A percentile compares a stretch with the other conserved stretches of the same genome.
Evolutionary conservation across 2,113 vertebrate genomes (phyloP).

Genomic region (Lasiurus borealis): DNA sequence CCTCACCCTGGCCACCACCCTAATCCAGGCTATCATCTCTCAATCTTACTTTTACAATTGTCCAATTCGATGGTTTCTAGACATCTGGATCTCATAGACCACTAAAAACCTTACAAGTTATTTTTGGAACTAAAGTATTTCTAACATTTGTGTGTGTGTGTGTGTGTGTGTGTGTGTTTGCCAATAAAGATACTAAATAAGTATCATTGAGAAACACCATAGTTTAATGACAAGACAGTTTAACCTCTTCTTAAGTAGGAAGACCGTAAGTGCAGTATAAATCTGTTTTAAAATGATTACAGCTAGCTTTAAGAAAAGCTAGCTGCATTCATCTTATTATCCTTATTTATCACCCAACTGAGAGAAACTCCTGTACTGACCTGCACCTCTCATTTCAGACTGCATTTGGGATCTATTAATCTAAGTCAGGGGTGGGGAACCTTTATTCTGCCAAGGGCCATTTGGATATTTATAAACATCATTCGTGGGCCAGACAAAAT

Average conservation of each 20-base stretch:
- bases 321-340: not conserved
- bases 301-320: conserved; percentile 16
- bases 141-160: not conserved
- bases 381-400: not conserved
- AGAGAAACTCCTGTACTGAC: not conserved
- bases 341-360: not conserved
- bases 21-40: not conserved
- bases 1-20: rapidly evolving
- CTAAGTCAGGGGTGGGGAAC: too few species aligned
- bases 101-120: conserved; percentile 64
- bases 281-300: not conserved
- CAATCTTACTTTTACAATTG: not conserved
- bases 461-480: too few species aligned
- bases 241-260: conserved; percentile 42
- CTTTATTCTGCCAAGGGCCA: too few species aligned
- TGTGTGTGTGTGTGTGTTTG: not conserved
- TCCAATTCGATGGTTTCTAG: conserved; percentile 6
- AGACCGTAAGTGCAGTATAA: not conserved
- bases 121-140: conserved; percentile 67
- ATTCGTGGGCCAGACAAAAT: too few species aligned
- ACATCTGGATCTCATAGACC: conserved; percentile 61
- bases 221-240: conserved; percentile 10
- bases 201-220: conserved; percentile 7
- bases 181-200: conserved; percentile 55
- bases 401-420: not conserved